phyloP scores from a whole-genome alignment of 2,113 vertebrate species.

The Podarcis raffonei region DNA sequence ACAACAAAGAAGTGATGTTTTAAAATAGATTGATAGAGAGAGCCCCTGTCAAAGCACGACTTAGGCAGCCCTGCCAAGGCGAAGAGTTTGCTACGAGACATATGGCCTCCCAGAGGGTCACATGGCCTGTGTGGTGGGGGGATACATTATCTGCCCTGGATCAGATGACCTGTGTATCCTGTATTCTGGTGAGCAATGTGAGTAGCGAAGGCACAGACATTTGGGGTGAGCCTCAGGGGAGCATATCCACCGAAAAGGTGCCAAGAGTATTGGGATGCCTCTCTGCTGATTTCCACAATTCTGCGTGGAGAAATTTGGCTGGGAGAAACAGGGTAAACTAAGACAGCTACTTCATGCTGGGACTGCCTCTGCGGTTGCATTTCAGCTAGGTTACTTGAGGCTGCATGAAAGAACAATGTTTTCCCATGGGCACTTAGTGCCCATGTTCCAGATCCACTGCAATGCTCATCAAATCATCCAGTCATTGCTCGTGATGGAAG shows the following conservation, averaged over 20 bases:
- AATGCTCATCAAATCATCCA: slow-evolving; percentile 42
- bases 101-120: slow-evolving; percentile 63
- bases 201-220: slow-evolving; percentile 24
- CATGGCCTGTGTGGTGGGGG: slow-evolving; percentile 64
- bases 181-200: slow-evolving; percentile 46
- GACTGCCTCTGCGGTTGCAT: slow-evolving; percentile 1
- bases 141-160: slow-evolving; percentile 54
- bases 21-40: slow-evolving; percentile 53
- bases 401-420: slow-evolving; percentile 6
- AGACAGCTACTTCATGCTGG: neutral
- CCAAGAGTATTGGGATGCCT: slow-evolving; percentile 62
- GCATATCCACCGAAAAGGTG: slow-evolving; percentile 58
- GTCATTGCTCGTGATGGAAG: rapidly evolving
- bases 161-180: slow-evolving; percentile 29
- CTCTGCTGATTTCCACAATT: neutral
- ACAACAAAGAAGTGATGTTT: slow-evolving; percentile 41
- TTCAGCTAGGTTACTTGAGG: rapidly evolving
- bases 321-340: neutral
- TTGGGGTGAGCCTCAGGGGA: neutral
- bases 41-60: slow-evolving; percentile 7
- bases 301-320: neutral
- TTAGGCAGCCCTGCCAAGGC: slow-evolving; percentile 49
- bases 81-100: slow-evolving; percentile 51
- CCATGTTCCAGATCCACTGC: rapidly evolving
- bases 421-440: slow-evolving; percentile 2